Percentiles rank a stretch among this genome's conserved stretches.
phyloP scores from a whole-genome alignment of 2,888 invertebrate species.

The Trachelus tabidus region DNA sequence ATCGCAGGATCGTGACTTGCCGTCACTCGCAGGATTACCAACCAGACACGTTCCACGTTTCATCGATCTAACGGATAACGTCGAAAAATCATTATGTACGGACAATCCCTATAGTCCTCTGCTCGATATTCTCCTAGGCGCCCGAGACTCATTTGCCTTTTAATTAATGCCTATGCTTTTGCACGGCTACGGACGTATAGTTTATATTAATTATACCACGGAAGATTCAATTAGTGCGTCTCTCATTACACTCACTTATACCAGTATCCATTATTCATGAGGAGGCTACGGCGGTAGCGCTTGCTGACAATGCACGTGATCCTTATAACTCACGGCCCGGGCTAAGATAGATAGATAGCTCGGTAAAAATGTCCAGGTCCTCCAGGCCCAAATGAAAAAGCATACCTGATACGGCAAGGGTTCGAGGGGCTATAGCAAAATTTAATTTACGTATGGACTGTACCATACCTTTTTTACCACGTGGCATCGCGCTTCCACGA shows the following conservation, averaged over 20 bases:
- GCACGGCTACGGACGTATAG: constrained; percentile 48
- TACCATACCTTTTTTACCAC: neutral
- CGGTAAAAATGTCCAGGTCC: neutral
- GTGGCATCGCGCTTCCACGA: neutral
- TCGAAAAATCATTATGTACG: constrained; percentile 32
- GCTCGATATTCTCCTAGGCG: constrained; percentile 25
- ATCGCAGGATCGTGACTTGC: constrained; percentile 50
- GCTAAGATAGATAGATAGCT: constrained; percentile 6
- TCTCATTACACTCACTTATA: constrained; percentile 63
- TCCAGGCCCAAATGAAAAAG: neutral
- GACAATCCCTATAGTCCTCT: constrained; percentile 17
- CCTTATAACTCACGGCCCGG: constrained; percentile 36
- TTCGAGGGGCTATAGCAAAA: neutral
- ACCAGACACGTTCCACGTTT: neutral
- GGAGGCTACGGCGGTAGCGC: constrained; percentile 39
- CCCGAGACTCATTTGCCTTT: constrained; percentile 39
- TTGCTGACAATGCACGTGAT: constrained; percentile 50
- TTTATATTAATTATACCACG: constrained; percentile 63
- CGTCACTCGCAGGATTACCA: constrained; percentile 28
- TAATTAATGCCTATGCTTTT: constrained; percentile 53
- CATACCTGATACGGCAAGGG: neutral
- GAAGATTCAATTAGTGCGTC: constrained; percentile 65
- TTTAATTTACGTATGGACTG: neutral
- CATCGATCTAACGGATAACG: constrained; percentile 17
- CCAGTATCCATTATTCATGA: constrained; percentile 60